Percentiles rank a stretch among this genome's conserved stretches.
phyloP scores from a whole-genome alignment of 2,888 invertebrate genomes.

The Antitype chi region DNA sequence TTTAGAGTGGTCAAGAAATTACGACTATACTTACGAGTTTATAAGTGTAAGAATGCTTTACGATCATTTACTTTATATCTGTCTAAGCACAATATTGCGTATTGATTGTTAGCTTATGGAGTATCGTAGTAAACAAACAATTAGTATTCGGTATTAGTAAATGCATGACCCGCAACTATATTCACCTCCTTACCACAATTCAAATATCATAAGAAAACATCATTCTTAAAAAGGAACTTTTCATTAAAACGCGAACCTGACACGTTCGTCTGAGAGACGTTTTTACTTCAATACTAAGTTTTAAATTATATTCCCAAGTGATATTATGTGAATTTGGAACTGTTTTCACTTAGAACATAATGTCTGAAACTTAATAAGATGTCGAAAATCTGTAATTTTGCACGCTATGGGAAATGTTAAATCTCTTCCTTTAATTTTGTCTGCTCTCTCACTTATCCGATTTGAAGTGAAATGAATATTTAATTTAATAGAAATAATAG shows the following conservation, averaged over 20 bases:
- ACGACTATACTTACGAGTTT: neutral
- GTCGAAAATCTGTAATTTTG: conserved; percentile 30
- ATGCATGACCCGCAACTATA: neutral
- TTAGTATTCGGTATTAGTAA: neutral
- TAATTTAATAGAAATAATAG: neutral
- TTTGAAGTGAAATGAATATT: conserved; percentile 10
- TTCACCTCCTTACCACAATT: neutral
- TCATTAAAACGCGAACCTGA: conserved; percentile 12
- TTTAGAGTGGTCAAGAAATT: neutral
- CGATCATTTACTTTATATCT: neutral
- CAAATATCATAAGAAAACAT: neutral
- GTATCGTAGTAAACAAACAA: neutral
- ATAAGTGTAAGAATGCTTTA: neutral
- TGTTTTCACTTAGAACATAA: conserved; percentile 41
- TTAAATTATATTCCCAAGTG: conserved; percentile 24
- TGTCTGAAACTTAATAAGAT: conserved; percentile 37
- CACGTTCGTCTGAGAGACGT: neutral
- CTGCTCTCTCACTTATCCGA: neutral
- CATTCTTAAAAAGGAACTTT: conserved; percentile 5
- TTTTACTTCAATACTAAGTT: conserved; percentile 37
- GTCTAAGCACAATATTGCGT: neutral
- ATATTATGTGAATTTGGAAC: conserved; percentile 27
- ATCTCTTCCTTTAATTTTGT: conserved; percentile 27
- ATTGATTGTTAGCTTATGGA: no score
- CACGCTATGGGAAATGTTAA: conserved; percentile 23